Evolutionary conservation across 2,113 vertebrate species (phyloP).

Genomic region (Telmatochromis brachygnathus): DNA sequence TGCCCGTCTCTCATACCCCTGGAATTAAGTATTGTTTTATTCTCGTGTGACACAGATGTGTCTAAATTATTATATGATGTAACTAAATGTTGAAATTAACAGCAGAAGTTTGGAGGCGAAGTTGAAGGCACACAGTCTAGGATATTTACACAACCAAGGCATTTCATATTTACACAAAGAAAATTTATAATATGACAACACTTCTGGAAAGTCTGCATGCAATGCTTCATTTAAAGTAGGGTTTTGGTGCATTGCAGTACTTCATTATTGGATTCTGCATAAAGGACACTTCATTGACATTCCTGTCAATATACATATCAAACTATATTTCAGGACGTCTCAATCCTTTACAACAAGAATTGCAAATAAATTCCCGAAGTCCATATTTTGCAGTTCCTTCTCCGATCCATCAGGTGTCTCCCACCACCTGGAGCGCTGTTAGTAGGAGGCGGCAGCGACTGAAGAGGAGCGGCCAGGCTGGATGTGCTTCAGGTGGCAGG

Average conservation of each 20-base stretch:
- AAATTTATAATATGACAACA: background rate
- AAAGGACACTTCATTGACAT: slow-evolving; percentile 6
- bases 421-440: slow-evolving; percentile 50
- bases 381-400: slow-evolving; percentile 17
- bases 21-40: background rate
- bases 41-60: background rate
- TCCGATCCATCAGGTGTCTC: slow-evolving; percentile 41
- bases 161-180: slow-evolving; percentile 1
- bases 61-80: background rate
- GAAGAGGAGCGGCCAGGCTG: slow-evolving; percentile 66
- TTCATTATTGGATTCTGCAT: slow-evolving; percentile 10
- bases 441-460: slow-evolving; percentile 53
- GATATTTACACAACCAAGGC: background rate
- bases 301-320: background rate
- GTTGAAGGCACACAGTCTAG: background rate
- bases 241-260: slow-evolving; percentile 8
- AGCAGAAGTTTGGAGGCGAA: background rate
- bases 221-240: background rate
- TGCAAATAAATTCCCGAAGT: background rate
- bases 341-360: slow-evolving; percentile 59
- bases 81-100: background rate
- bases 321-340: background rate
- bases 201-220: background rate
- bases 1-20: background rate
- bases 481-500: slow-evolving; percentile 87